Evolutionary conservation across 92 coral and sea anemone genomes (phyloP).

Genomic region (Meandrina meandrites): DNA sequence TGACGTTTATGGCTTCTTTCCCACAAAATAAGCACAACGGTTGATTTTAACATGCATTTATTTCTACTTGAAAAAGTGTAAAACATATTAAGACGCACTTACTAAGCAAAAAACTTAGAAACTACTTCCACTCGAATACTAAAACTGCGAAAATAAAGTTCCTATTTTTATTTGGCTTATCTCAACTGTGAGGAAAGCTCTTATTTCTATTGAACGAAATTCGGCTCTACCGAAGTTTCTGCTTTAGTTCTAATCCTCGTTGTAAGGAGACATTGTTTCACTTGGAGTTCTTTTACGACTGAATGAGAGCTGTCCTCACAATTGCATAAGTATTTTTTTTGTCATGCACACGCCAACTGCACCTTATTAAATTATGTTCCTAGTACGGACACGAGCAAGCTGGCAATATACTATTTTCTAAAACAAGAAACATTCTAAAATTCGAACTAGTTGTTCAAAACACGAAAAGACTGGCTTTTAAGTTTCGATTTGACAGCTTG

Average conservation of each 20-base stretch:
- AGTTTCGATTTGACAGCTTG: background rate
- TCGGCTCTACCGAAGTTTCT: background rate
- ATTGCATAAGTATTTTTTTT: background rate
- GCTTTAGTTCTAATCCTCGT: background rate
- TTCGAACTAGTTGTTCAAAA: background rate
- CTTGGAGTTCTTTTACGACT: background rate
- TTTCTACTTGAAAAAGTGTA: slow-evolving; percentile 3
- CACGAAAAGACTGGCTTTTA: background rate
- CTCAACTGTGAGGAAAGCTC: background rate
- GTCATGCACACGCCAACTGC: background rate
- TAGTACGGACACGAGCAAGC: background rate
- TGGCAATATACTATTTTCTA: slow-evolving; percentile 13
- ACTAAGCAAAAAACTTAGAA: background rate
- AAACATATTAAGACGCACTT: background rate
- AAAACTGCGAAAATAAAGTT: background rate
- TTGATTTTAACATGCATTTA: slow-evolving; percentile 21
- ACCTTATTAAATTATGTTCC: slow-evolving; percentile 11
- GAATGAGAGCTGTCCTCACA: background rate
- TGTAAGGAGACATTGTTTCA: background rate
- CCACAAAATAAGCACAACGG: background rate
- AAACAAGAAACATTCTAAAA: background rate
- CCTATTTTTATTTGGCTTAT: background rate
- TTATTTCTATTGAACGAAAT: background rate
- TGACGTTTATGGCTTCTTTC: background rate
- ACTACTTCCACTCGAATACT: background rate